phyloP scores from a whole-genome alignment of 2,113 vertebrate species.

The Engystomops pustulosus region DNA sequence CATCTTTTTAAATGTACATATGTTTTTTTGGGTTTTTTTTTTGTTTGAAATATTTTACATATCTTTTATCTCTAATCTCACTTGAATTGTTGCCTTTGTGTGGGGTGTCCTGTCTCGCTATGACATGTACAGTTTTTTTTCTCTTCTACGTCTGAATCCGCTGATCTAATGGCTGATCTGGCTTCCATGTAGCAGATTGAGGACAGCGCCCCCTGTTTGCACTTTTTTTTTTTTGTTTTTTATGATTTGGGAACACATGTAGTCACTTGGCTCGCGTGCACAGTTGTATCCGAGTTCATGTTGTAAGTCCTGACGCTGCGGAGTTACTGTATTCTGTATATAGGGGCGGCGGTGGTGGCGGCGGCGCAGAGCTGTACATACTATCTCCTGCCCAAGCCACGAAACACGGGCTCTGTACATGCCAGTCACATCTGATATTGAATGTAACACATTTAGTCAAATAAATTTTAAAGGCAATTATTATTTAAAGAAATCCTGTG shows the following conservation, averaged over 20 bases:
- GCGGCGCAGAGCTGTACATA: constrained; percentile 87
- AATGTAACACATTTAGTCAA: constrained; percentile 93
- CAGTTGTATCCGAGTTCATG: neutral
- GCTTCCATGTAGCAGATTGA: constrained; percentile 30
- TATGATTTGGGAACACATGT: constrained; percentile 14
- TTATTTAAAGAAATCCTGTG: constrained; percentile 71
- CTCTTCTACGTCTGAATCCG: neutral
- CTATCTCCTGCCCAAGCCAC: constrained; percentile 77
- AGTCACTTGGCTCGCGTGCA: constrained; percentile 52
- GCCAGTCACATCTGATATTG: constrained; percentile 82
- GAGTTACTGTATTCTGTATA: constrained; percentile 84
- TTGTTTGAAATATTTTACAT: neutral
- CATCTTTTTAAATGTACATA: constrained; percentile 43
- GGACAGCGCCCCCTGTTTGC: constrained; percentile 26
- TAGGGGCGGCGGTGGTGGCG: too few relatives aligned
- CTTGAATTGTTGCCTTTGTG: constrained; percentile 44
- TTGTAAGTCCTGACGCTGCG: constrained; percentile 69
- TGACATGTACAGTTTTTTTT: constrained; percentile 30
- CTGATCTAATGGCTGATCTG: neutral
- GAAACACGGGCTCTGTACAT: constrained; percentile 86
- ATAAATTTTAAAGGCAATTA: constrained; percentile 94
- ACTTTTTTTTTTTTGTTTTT: constrained; percentile 23
- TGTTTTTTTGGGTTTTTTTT: constrained; percentile 15
- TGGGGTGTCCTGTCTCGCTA: constrained; percentile 17
- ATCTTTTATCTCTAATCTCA: constrained; percentile 20